These are phyloP conservation scores for Acanthaster planci DNA, from an alignment of 35 echinoderm and acorn worm species.

Conservation along the genomic window DNA sequence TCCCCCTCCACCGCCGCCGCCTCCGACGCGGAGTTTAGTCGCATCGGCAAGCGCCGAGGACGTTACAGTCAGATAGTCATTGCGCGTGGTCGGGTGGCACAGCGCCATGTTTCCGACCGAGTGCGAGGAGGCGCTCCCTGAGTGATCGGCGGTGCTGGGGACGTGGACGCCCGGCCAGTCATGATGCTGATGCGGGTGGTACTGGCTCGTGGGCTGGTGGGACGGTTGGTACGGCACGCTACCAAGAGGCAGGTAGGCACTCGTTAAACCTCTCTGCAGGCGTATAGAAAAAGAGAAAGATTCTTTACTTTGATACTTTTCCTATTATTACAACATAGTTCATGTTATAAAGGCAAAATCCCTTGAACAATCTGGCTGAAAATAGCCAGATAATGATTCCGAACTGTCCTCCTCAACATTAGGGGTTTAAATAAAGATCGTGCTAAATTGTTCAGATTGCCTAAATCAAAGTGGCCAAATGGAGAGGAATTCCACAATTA, in stretches of 20 bases:
- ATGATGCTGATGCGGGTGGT: constrained; percentile 1
- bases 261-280: neutral
- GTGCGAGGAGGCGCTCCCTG: neutral
- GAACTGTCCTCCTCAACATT: too few relatives aligned
- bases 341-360: too few relatives aligned
- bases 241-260: neutral
- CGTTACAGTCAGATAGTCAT: constrained; percentile 18
- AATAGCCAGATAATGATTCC: too few relatives aligned
- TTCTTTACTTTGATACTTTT: too few relatives aligned
- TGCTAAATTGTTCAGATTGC: too few relatives aligned
- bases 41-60: neutral
- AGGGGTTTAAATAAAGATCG: too few relatives aligned
- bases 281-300: neutral
- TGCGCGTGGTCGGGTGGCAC: constrained; percentile 1
- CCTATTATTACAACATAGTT: too few relatives aligned
- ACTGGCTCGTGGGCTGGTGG: constrained; percentile 5
- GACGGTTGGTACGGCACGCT: constrained; percentile 16
- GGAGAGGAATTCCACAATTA: too few relatives aligned
- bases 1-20: neutral
- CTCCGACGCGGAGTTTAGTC: neutral
- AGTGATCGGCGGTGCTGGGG: constrained; percentile 15
- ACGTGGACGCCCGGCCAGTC: constrained; percentile 25
- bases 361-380: too few relatives aligned
- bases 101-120: neutral
- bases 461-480: too few relatives aligned